A percentile compares a stretch with the other conserved stretches of the same genome.
phyloP scores from a whole-genome alignment of 2,113 vertebrate species.

The Asarcornis scutulata region DNA sequence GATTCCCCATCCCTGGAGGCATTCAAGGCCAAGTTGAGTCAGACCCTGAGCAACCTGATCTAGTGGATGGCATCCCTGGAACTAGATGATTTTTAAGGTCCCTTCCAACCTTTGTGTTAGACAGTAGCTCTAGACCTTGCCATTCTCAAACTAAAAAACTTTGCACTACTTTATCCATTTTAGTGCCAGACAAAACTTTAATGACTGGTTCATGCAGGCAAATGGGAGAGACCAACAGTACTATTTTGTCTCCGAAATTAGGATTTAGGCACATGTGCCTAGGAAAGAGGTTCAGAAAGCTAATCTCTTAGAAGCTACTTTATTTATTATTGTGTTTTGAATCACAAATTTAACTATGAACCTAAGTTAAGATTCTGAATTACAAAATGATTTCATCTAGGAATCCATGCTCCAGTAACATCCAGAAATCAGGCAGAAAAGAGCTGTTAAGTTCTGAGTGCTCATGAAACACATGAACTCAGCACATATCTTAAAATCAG shows the following conservation, averaged over 20 bases:
- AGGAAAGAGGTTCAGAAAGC: neutral
- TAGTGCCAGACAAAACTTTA: neutral
- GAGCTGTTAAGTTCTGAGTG: neutral
- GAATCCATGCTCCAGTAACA: neutral
- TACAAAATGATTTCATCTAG: neutral
- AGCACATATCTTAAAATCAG: neutral
- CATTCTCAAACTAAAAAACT: neutral
- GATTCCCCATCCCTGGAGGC: no score
- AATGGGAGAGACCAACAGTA: neutral
- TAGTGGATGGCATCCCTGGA: no score
- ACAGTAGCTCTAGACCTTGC: neutral
- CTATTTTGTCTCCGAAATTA: neutral
- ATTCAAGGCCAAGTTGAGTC: no score
- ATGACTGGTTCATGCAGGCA: neutral
- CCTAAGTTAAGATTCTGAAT: neutral
- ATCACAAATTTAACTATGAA: neutral
- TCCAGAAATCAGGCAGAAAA: neutral
- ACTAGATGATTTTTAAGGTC: no score
- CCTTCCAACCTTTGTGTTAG: neutral
- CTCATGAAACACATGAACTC: neutral
- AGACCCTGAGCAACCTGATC: no score
- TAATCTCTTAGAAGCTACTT: neutral
- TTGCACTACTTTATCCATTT: neutral
- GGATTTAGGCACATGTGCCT: neutral
- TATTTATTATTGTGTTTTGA: neutral